A percentile compares a stretch with the other conserved stretches of the same genome.
These are phyloP conservation scores for Drosophila robusta DNA, from an alignment of 2,888 invertebrate species.

Conservation along the genomic window DNA sequence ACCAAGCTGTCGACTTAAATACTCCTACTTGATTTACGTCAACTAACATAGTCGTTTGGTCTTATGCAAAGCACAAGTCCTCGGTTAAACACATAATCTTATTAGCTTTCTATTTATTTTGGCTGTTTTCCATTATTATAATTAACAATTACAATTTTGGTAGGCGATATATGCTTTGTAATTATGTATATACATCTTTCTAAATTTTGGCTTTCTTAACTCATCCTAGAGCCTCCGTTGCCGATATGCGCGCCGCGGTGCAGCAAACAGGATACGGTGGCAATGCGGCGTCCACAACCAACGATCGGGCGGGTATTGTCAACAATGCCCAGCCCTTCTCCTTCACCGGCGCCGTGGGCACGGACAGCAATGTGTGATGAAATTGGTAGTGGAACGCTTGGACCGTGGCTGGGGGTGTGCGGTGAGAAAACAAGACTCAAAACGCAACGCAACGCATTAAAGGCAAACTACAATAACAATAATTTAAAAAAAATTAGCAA, in stretches of 20 bases:
- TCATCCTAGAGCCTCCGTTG: constrained; percentile 89
- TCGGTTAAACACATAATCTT: constrained; percentile 15
- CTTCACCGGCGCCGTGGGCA: constrained; percentile 89
- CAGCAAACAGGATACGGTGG: constrained; percentile 71
- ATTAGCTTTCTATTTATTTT: constrained; percentile 19
- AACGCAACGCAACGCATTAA: constrained; percentile 61
- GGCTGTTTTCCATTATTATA: background rate
- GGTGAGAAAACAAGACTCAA: constrained; percentile 78
- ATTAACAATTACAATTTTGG: constrained; percentile 2
- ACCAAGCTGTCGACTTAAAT: background rate
- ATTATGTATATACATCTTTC: background rate
- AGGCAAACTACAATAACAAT: constrained; percentile 53
- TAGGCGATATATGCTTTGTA: background rate
- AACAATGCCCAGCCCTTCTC: constrained; percentile 93
- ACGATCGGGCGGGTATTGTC: constrained; percentile 91
- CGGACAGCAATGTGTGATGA: constrained; percentile 89
- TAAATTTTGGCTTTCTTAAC: constrained; percentile 11
- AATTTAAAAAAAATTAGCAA: constrained; percentile 24
- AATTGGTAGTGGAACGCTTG: constrained; percentile 20
- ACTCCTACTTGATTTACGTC: background rate
- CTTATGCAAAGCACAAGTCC: constrained; percentile 31
- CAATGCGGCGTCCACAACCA: constrained; percentile 85
- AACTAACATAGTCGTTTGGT: constrained; percentile 4
- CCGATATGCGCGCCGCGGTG: constrained; percentile 91
- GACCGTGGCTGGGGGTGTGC: constrained; percentile 58